phyloP scores from a whole-genome alignment of 1,140 invertebrate species.

The Solenopsis fugax region DNA sequence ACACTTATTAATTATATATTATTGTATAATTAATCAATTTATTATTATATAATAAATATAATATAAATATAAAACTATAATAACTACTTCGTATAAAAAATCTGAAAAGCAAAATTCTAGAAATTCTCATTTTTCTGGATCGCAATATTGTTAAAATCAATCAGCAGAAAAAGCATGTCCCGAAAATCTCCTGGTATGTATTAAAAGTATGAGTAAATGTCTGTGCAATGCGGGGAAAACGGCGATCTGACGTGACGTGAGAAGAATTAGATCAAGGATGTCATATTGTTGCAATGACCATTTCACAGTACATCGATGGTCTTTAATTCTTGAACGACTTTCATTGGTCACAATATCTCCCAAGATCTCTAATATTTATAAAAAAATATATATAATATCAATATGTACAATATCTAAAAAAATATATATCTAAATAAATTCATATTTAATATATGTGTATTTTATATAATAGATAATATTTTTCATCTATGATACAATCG shows the following conservation, averaged over 20 bases:
- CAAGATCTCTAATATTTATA: not conserved
- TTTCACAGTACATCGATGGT: not conserved
- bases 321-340: not conserved
- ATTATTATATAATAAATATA: not conserved
- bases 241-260: not conserved
- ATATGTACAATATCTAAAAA: too few species aligned
- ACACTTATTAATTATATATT: too few species aligned
- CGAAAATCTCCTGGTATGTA: not conserved
- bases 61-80: not conserved
- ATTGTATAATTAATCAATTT: too few species aligned
- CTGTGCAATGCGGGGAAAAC: constrained; percentile 30
- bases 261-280: constrained; percentile 39
- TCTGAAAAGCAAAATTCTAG: not conserved
- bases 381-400: too few species aligned
- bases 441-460: too few species aligned
- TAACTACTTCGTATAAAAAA: not conserved
- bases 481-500: too few species aligned
- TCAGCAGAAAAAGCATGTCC: not conserved
- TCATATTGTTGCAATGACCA: not conserved
- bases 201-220: not conserved
- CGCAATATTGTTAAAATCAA: not conserved
- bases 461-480: too few species aligned
- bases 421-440: too few species aligned
- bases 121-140: not conserved
- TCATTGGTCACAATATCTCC: not conserved